These are phyloP conservation scores for Perccottus glenii DNA, from an alignment of 2,113 vertebrate species.

Conservation along the genomic window DNA sequence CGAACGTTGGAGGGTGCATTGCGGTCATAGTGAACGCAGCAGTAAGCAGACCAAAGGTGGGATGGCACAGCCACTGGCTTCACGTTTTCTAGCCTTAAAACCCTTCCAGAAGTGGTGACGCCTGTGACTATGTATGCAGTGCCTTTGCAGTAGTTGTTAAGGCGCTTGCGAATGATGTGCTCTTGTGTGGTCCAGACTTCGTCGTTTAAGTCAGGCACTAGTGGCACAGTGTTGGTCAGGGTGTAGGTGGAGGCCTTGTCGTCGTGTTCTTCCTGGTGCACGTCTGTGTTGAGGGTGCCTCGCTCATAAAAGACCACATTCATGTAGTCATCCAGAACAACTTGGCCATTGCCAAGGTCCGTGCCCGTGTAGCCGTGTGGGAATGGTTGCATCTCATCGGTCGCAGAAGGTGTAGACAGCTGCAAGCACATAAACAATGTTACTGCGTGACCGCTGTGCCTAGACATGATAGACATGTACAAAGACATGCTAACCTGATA, in stretches of 20 bases:
- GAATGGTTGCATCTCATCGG: conserved; percentile 74
- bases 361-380: conserved; percentile 50
- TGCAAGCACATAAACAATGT: conserved; percentile 37
- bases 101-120: conserved; percentile 67
- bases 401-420: conserved; percentile 59
- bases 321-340: conserved; percentile 69
- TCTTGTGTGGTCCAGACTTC: conserved; percentile 75
- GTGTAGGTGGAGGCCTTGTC: conserved; percentile 80
- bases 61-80: conserved; percentile 69
- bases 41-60: conserved; percentile 76
- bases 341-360: conserved; percentile 75
- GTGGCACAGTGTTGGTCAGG: conserved; percentile 74
- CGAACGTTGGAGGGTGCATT: conserved; percentile 65
- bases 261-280: conserved; percentile 65
- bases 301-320: conserved; percentile 70
- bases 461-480: too few relatives aligned
- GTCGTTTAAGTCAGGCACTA: conserved; percentile 60
- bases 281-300: conserved; percentile 70
- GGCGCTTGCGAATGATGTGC: conserved; percentile 65
- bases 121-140: conserved; percentile 68
- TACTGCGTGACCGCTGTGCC: background rate
- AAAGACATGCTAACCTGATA: too few relatives aligned
- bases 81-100: conserved; percentile 67
- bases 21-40: conserved; percentile 71
- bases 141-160: conserved; percentile 76